Conservation (phyloP, 2,113 vertebrate genomes). For the Dasyornis broadbenti region DNA sequence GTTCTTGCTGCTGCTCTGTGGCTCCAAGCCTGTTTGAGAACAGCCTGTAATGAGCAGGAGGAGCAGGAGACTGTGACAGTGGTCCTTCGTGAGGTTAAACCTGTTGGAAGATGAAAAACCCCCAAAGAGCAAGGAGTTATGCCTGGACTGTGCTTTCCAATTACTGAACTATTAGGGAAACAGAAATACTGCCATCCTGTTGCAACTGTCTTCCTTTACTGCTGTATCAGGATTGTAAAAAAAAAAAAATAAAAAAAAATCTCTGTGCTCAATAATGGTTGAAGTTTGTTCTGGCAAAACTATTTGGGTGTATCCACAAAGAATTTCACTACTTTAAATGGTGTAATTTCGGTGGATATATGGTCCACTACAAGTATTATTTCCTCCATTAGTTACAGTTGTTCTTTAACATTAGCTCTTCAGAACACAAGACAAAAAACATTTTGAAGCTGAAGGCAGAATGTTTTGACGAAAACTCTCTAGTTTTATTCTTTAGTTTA, state of each 20-base stretch:
- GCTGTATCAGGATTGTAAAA: background rate
- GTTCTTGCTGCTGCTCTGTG: background rate
- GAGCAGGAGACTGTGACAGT: background rate
- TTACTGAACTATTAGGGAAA: background rate
- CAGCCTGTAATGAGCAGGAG: background rate
- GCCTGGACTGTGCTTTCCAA: background rate
- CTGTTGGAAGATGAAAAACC: background rate
- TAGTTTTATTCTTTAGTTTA: background rate
- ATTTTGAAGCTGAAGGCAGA: background rate
- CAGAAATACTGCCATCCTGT: background rate
- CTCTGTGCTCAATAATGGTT: background rate
- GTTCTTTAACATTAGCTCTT: background rate
- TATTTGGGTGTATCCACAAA: background rate
- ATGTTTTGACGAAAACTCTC: background rate
- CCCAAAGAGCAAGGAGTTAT: background rate
- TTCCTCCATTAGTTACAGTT: background rate
- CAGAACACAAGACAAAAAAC: background rate
- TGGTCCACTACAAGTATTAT: background rate
- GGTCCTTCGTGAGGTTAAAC: background rate
- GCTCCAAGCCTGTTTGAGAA: background rate
- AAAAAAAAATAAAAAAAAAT: background rate
- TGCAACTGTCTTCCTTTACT: background rate
- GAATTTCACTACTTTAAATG: background rate
- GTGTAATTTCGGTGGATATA: background rate
- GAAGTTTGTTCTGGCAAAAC: background rate